These are phyloP conservation scores for Chondrilla cf. caribensis DNA, from an alignment of 37 sponge, comb jelly and placozoan species.

Conservation along the genomic window DNA sequence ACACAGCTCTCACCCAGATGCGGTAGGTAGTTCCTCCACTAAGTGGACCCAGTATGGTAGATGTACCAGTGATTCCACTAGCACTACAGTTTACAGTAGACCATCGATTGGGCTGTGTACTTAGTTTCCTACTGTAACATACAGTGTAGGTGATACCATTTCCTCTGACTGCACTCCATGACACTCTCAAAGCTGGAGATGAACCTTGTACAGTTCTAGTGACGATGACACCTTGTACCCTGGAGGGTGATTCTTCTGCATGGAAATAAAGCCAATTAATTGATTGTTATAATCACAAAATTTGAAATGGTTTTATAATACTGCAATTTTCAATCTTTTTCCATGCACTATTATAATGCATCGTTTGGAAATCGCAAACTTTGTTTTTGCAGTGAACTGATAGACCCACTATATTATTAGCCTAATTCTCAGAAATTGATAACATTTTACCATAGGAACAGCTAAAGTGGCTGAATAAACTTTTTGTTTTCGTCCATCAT, in stretches of 20 bases:
- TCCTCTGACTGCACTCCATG: neutral
- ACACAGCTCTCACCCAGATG: neutral
- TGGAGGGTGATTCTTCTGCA: conserved; percentile 4
- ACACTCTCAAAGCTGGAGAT: neutral
- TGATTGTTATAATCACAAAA: too few species aligned
- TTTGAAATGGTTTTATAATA: too few species aligned
- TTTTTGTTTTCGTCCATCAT: too few species aligned
- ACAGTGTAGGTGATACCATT: neutral
- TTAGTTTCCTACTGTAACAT: neutral
- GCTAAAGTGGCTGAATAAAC: too few species aligned
- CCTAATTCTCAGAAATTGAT: too few species aligned
- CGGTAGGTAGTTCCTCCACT: neutral
- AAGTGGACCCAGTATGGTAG: neutral
- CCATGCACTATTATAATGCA: too few species aligned
- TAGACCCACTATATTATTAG: too few species aligned
- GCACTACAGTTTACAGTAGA: neutral
- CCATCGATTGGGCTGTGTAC: neutral
- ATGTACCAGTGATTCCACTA: conserved; percentile 11
- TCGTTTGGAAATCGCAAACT: too few species aligned
- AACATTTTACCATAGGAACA: too few species aligned
- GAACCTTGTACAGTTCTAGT: neutral
- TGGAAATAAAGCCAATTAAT: too few species aligned
- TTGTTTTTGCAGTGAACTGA: too few species aligned
- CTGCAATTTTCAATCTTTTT: too few species aligned
- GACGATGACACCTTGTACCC: neutral